Evolutionary conservation across 2,888 invertebrate genomes (phyloP), one percentile per base, ranked within the genome.

Genomic region (Crematogaster levior): DNA sequence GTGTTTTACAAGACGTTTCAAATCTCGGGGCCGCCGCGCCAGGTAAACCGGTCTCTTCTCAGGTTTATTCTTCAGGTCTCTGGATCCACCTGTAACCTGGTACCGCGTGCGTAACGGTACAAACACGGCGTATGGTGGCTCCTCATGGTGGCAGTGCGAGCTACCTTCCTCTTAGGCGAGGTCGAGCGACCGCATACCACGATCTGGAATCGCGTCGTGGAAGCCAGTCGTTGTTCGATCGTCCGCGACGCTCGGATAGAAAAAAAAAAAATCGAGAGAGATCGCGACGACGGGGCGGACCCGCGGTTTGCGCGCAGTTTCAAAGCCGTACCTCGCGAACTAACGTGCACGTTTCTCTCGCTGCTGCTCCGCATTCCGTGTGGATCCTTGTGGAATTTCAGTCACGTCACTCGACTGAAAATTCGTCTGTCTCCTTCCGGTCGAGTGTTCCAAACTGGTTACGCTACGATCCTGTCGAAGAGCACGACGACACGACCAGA

Each of bases 181-280:
- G 94, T 94, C 94, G 93, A 91, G 73, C 88, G 90, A 88, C 92
- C 93, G 94, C 94, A 94, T 94, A 94, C 94, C 93, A 92, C 91
- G 91, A 90, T 89, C 90, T 89, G 92, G 87, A 84, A 93, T 92
- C 92, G 93, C 93, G 92, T 93, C 90, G 92, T 86, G 91, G 90
- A 93, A 92, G 92, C 91, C 63, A 89, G 89, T 89, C 85, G 90
- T 83, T 89, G 88, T 81, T 86, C 88, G 89, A 81, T 89, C 85
- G 89, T 88, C 86, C 85, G 90, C 86, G 75, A 90, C 85, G 84
- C 74, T 86, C 80, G 73, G 83, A 83, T 83, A 61, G 75, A 51
- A 60, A 74, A 24, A 58, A 70, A 40, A 63, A 2, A 40, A 9
- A 7, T 18, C 7, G 6, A 24, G 18, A 15, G 60, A 68, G 66